Evolutionary conservation across 2,888 invertebrate species (phyloP), one percentile per base, ranked within the genome.

Genomic region (Cistogaster globosa): DNA sequence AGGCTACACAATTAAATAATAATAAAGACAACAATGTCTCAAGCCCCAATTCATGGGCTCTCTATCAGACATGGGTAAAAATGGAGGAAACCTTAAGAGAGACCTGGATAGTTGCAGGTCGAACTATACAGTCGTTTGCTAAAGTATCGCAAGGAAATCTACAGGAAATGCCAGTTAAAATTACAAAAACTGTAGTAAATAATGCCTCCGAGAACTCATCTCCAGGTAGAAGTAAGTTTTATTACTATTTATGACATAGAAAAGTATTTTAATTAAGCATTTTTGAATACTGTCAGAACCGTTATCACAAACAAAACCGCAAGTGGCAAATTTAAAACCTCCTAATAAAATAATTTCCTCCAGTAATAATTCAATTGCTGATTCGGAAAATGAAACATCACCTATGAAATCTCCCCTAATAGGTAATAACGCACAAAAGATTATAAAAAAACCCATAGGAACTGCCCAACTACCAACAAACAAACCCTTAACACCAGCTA

Each of bases 21-120:
- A 90, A 90, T 38, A 91, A 90, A 65, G 90, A 92, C 86, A 88
- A 93, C 93, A 88, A 93, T 93, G 85, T 93, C 92, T 92, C 93
- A 0, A 92, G 93, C 8, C 93, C 94, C 32, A 94, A 94, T 88
- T 96, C 96, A 8, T 97, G 97, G 97, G 94, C 95, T 86, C 93
- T 97, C 12, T 97, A 97, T 91, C 96, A 97, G 90, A 95, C 95
- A 88, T 97, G 97, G 97, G 96, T 96, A 87, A 95, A 96, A 89
- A 95, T 97, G 94, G 95, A 96, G 0, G 95, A 95, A 81, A 94
- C 94, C 18, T 94, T 96, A 72, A 94, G 96, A 75, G 95, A 96
- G 63, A 94, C 96, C 0, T 97, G 97, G 97, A 95, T 97, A 80
- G 94, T 95, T 0, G 97, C 97, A 2, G 97, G 97, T 0, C 94